Evolutionary conservation across 2,888 invertebrate genomes (phyloP).

Genomic region (Junonia oenone): DNA sequence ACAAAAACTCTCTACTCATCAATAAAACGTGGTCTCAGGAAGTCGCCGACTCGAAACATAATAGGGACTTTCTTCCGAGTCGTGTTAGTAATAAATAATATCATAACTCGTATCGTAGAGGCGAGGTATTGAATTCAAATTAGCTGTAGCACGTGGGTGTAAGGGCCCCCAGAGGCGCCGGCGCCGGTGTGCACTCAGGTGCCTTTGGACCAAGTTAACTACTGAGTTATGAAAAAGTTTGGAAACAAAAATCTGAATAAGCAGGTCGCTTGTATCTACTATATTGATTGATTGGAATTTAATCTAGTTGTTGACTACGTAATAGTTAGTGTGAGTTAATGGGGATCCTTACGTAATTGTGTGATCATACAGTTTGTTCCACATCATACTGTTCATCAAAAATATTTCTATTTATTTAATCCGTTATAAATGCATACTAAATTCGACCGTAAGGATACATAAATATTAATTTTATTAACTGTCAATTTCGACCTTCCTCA

Average conservation of each 20-base stretch:
- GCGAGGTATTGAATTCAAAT: conserved; percentile 64
- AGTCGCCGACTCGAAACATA: not conserved
- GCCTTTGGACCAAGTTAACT: not conserved
- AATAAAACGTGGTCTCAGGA: not conserved
- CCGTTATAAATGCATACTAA: too few relatives aligned
- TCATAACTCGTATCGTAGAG: conserved; percentile 15
- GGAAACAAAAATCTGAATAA: not conserved
- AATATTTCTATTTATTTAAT: too few relatives aligned
- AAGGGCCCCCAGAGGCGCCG: conserved; percentile 42
- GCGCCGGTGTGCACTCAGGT: conserved; percentile 13
- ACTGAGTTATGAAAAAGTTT: not conserved
- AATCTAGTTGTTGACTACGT: not conserved
- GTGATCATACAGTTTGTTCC: too few relatives aligned
- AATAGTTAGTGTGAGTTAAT: not conserved
- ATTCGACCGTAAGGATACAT: too few relatives aligned
- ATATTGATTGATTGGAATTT: not conserved
- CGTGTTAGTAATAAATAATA: conserved; percentile 28
- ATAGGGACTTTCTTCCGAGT: conserved; percentile 25
- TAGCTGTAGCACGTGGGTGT: conserved; percentile 50
- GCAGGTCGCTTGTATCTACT: not conserved
- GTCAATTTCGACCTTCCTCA: too few relatives aligned
- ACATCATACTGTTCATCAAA: too few relatives aligned
- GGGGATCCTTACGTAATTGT: not conserved
- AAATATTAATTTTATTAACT: too few relatives aligned
- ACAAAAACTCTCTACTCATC: not conserved